A percentile compares a stretch with the other conserved stretches of the same genome.
Conservation (phyloP, 2,888 invertebrate species). For the Metallyticus violacea region DNA sequence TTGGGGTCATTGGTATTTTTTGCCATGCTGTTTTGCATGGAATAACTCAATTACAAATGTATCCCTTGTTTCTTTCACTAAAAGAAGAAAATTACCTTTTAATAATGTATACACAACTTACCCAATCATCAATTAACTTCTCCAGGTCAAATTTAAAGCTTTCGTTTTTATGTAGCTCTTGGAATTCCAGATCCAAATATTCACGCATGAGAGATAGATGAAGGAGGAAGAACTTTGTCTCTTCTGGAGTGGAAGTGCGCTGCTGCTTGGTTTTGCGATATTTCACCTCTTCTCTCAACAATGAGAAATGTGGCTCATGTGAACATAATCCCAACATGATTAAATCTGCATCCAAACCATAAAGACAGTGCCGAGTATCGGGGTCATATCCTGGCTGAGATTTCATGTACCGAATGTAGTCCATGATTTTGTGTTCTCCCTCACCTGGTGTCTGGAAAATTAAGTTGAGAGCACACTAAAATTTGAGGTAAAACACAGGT, state of each 20-base stretch:
- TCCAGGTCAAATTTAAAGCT: constrained; percentile 81
- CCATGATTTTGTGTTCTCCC: constrained; percentile 99
- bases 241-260: constrained; percentile 71
- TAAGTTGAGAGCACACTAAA: too few species aligned
- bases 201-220: constrained; percentile 90
- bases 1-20: too few species aligned
- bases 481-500: too few species aligned
- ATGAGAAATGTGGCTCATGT: constrained; percentile 93
- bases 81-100: neutral
- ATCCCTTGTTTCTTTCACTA: too few species aligned
- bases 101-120: constrained; percentile 37
- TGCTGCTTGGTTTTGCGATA: neutral
- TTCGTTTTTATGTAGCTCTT: constrained; percentile 61
- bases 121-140: constrained; percentile 95
- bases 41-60: too few species aligned
- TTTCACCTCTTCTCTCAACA: constrained; percentile 86
- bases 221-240: constrained; percentile 88
- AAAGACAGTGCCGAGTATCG: constrained; percentile 92
- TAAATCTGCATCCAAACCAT: constrained; percentile 95
- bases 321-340: constrained; percentile 95
- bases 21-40: too few species aligned
- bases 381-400: constrained; percentile 81
- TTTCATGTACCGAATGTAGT: constrained; percentile 88
- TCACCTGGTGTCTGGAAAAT: constrained; percentile 81
- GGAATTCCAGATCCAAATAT: constrained; percentile 90